phyloP scores from a whole-genome alignment of 2,113 vertebrate species.

The Plecturocebus donacophilus region DNA sequence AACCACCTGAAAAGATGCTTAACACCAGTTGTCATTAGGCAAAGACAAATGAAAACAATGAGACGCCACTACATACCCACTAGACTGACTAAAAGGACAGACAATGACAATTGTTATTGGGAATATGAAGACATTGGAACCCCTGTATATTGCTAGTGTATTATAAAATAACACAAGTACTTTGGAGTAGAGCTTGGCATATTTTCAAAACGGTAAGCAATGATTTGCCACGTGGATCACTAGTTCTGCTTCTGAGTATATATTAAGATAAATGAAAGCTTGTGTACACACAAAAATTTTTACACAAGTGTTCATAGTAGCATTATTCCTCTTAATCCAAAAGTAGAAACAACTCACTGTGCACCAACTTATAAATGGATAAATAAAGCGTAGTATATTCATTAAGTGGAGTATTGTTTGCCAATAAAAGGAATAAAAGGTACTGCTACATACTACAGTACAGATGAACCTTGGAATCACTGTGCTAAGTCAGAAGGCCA shows the following conservation, averaged over 20 bases:
- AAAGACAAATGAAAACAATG: neutral
- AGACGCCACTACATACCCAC: neutral
- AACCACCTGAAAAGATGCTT: neutral
- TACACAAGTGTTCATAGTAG: neutral
- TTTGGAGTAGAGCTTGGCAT: neutral
- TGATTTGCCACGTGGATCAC: neutral
- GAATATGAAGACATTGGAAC: neutral
- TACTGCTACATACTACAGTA: neutral
- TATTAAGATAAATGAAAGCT: neutral
- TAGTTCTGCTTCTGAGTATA: neutral
- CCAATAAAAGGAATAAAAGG: neutral
- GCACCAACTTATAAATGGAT: neutral
- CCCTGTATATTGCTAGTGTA: neutral
- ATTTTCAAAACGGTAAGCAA: neutral
- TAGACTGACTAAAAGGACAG: neutral
- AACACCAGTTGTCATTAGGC: neutral
- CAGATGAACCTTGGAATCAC: neutral
- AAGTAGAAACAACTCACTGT: neutral
- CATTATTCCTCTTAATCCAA: neutral
- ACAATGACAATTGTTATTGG: neutral
- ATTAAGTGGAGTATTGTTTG: neutral
- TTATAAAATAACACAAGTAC: neutral
- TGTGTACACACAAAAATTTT: neutral
- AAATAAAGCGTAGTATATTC: neutral
- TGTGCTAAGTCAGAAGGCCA: neutral